Evolutionary conservation across 2,797 vertebrate genomes (phyloP).

Genomic region (Gallinago solitaria): DNA sequence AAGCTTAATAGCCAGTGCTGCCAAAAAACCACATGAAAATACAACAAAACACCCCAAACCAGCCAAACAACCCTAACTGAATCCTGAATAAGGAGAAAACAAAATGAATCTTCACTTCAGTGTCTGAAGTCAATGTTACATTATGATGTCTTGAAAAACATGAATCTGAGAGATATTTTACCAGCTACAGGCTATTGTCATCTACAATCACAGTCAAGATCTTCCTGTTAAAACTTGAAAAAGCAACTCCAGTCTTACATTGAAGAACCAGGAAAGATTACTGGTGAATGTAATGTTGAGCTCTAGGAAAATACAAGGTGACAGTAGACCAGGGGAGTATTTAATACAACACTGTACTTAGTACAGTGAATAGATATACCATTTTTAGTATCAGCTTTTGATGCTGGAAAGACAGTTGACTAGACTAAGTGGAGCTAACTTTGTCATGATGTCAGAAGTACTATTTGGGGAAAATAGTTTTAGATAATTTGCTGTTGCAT

Average conservation of each 20-base stretch:
- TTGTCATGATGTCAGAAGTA: not conserved
- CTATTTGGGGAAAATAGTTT: not conserved
- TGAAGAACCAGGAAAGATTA: not conserved
- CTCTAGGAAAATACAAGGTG: not conserved
- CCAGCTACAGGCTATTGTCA: not conserved
- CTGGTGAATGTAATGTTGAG: not conserved
- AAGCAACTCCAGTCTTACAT: not conserved
- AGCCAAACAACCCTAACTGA: not conserved
- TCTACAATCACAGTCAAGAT: not conserved
- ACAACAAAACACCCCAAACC: not conserved
- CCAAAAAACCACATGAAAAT: not conserved
- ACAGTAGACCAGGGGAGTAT: not conserved
- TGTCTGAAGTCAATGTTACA: not conserved
- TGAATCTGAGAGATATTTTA: conserved; percentile 5
- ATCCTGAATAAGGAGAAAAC: not conserved
- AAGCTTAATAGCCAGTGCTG: not conserved
- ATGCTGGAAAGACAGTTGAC: not conserved
- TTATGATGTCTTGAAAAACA: not conserved
- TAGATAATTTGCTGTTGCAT: not conserved
- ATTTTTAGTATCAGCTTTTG: not conserved
- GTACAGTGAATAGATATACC: not conserved
- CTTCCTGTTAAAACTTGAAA: not conserved
- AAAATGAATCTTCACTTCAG: not conserved
- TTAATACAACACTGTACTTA: not conserved
- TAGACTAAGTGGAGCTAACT: not conserved